Evolutionary conservation across 1,140 invertebrate species (phyloP), one percentile per base, ranked within the genome.

Genomic region (Wasmannia auropunctata): DNA sequence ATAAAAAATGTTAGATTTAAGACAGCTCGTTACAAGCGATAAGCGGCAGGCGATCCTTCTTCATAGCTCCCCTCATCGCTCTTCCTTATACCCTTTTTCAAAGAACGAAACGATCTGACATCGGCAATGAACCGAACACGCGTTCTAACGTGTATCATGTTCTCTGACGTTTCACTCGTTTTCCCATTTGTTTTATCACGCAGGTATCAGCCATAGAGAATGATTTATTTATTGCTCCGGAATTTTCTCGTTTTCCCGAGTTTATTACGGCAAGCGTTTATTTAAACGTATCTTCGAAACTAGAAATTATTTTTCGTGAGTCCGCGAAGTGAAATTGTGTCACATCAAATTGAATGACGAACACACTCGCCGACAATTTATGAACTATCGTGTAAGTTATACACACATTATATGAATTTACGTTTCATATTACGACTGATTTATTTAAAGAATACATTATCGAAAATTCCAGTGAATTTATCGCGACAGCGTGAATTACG

Each of bases 1-100:
- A 85, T 76, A 76, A 77, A 84, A 75, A 77, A 77, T 65, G 22
- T 46, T 83, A n/a, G 81, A 40, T 75, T 77, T 85, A 77, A 77
- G 72, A 49, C 51, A 63, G 34, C 81, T 77, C 72, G 81, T 85
- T 85, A 85, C 81, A 25, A 67, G 22, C 40, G 81, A 85, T 85
- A 85, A 85, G 72, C 81, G 81, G 43, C 31, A 63, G 56, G 72
- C 43, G 22, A 85, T 77, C 81, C 58, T 85, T 77, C 72, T 77
- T 85, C 81, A 77, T 51, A 75, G 72, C 60, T 63, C 16, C 16
- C 58, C 54, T 49, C 81, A 85, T 85, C 81, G 60, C 43, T 85
- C 72, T 85, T 85, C 81, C 60, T 85, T 77, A 77, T 77, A 31
- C 74, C 19, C 72, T 51, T 60, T 81, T 63, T 43, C 34, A 77